These are phyloP conservation scores for Sisyra terminalis DNA, from an alignment of 2,888 invertebrate species.

Conservation along the genomic window DNA sequence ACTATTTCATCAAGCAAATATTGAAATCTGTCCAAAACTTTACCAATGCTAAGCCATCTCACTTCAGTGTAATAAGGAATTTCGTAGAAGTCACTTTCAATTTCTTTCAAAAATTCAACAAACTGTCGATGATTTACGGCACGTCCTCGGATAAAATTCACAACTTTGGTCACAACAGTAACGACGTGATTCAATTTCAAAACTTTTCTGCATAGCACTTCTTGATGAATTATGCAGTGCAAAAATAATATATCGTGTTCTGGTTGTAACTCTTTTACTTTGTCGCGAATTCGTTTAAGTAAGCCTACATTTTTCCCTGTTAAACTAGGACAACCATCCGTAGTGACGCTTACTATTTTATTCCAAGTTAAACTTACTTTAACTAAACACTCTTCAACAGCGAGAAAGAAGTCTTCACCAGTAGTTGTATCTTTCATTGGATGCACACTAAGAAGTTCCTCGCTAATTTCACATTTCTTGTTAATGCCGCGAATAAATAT, in stretches of 20 bases:
- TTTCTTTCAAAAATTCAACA: slow-evolving; percentile 10
- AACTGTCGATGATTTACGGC: slow-evolving; percentile 11
- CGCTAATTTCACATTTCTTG: neutral
- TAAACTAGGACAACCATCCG: slow-evolving; percentile 12
- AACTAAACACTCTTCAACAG: slow-evolving; percentile 8
- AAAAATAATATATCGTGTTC: slow-evolving; percentile 13
- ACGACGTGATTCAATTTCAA: slow-evolving; percentile 13
- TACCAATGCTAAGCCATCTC: slow-evolving; percentile 11
- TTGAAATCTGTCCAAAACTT: slow-evolving; percentile 10
- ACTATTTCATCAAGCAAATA: slow-evolving; percentile 20
- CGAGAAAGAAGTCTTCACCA: neutral
- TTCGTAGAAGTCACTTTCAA: slow-evolving; percentile 10
- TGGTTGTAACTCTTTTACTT: slow-evolving; percentile 11
- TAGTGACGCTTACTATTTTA: slow-evolving; percentile 9
- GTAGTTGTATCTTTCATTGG: neutral
- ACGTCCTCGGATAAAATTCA: slow-evolving; percentile 12
- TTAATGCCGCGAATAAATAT: slow-evolving; percentile 2
- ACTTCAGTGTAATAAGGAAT: slow-evolving; percentile 11
- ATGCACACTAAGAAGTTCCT: neutral
- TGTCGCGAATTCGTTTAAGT: slow-evolving; percentile 5
- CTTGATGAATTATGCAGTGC: slow-evolving; percentile 14
- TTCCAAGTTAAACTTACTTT: slow-evolving; percentile 8
- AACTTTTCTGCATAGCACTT: slow-evolving; percentile 13
- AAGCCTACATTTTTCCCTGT: slow-evolving; percentile 12
- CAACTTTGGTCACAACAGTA: slow-evolving; percentile 11